These are phyloP conservation scores for Cetonia aurata DNA, from an alignment of 2,888 invertebrate species.

Conservation along the genomic window DNA sequence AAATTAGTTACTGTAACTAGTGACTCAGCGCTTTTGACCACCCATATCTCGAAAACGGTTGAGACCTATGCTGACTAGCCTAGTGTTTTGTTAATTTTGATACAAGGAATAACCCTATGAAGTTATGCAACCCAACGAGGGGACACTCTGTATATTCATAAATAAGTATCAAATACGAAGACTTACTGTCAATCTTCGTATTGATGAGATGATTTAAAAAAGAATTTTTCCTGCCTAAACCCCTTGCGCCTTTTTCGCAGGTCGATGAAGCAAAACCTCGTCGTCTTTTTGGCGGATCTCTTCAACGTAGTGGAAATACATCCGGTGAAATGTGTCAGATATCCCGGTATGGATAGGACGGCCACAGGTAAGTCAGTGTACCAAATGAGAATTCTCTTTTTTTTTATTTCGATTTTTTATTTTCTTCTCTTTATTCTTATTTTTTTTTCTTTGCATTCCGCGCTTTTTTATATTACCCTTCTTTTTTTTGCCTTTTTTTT, in stretches of 20 bases:
- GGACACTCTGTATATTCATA: too few species aligned
- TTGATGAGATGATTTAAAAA: too few species aligned
- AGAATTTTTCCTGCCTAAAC: not conserved
- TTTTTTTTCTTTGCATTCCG: slow-evolving; percentile 46
- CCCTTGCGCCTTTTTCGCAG: slow-evolving; percentile 68
- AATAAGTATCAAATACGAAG: too few species aligned
- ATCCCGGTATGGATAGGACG: slow-evolving; percentile 78
- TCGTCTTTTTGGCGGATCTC: slow-evolving; percentile 93
- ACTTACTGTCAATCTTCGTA: too few species aligned
- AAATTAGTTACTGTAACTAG: too few species aligned
- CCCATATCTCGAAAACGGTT: too few species aligned
- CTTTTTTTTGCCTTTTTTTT: not conserved
- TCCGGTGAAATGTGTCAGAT: slow-evolving; percentile 88
- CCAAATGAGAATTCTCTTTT: not conserved
- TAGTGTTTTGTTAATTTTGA: too few species aligned
- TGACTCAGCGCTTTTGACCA: too few species aligned
- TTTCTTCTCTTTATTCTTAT: slow-evolving; percentile 43
- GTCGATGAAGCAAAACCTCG: slow-evolving; percentile 91
- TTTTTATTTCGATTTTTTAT: slow-evolving; percentile 12
- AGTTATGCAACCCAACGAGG: too few species aligned
- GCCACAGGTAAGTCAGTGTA: slow-evolving; percentile 61
- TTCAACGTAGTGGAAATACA: slow-evolving; percentile 95
- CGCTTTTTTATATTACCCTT: slow-evolving; percentile 42
- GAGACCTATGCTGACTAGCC: too few species aligned
- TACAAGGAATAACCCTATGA: too few species aligned